These are phyloP conservation scores for Amphiprion percula DNA, from an alignment of 2,113 vertebrate genomes.

Conservation along the genomic window DNA sequence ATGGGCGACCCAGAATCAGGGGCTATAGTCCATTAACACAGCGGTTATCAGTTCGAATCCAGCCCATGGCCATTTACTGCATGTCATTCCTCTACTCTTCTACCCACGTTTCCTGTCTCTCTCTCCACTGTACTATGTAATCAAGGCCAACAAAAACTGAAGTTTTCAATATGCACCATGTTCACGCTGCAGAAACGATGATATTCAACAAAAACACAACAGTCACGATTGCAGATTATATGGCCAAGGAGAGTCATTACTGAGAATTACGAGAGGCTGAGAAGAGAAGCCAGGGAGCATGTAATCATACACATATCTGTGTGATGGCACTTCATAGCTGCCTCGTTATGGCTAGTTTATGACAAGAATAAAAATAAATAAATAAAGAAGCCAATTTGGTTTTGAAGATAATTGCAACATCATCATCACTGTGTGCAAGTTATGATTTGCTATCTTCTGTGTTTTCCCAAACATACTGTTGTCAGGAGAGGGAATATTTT, in stretches of 20 bases:
- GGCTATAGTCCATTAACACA: too few relatives aligned
- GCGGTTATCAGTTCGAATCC: too few relatives aligned
- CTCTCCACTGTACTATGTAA: too few relatives aligned
- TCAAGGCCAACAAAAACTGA: too few relatives aligned
- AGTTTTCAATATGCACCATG: neutral
- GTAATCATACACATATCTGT: conserved; percentile 59
- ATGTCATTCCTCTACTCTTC: too few relatives aligned
- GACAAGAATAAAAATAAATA: conserved; percentile 44
- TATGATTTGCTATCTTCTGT: conserved; percentile 15
- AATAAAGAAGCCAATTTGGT: conserved; percentile 35
- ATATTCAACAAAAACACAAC: neutral
- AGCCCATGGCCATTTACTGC: too few relatives aligned
- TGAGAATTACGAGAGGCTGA: conserved; percentile 38
- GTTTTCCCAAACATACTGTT: neutral
- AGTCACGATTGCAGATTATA: conserved; percentile 23
- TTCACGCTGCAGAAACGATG: conserved; percentile 12
- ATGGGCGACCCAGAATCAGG: too few relatives aligned
- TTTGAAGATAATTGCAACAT: conserved; percentile 49
- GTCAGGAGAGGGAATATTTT: too few relatives aligned
- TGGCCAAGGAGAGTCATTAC: conserved; percentile 55
- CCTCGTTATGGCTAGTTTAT: conserved; percentile 72
- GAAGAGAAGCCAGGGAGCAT: conserved; percentile 35
- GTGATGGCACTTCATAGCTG: conserved; percentile 56
- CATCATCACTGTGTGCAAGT: conserved; percentile 17
- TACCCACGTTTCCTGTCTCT: too few relatives aligned